A percentile compares a stretch with the other conserved stretches of the same genome.
These are phyloP conservation scores for Beroe forskalii DNA, from an alignment of 37 sponge, comb jelly and placozoan genomes.

Conservation along the genomic window DNA sequence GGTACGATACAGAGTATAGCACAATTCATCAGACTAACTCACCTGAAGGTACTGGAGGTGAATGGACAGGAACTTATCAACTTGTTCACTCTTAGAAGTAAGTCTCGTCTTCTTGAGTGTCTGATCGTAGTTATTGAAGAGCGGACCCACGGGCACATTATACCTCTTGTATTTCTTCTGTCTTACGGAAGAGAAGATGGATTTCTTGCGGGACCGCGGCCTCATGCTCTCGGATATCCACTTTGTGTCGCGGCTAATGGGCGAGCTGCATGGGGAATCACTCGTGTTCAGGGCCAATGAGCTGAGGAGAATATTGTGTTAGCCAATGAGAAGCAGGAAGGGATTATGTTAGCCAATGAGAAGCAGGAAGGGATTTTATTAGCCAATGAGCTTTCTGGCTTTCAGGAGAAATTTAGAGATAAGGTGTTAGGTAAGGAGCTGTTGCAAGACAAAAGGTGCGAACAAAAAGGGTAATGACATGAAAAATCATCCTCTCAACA, in stretches of 20 bases:
- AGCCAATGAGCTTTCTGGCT: no score
- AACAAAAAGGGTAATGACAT: no score
- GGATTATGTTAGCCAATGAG: no score
- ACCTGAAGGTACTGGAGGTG: conserved; percentile 59
- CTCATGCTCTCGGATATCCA: conserved; percentile 65
- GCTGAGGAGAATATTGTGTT: neutral
- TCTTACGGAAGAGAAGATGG: conserved; percentile 51
- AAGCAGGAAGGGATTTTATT: no score
- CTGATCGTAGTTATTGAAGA: conserved; percentile 64
- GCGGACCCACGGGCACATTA: conserved; percentile 32
- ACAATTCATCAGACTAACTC: no score
- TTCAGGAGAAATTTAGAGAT: no score
- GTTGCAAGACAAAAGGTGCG: no score
- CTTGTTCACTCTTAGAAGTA: conserved; percentile 11
- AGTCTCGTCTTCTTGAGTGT: conserved; percentile 57
- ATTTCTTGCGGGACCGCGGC: conserved; percentile 43
- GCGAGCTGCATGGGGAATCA: conserved; percentile 5
- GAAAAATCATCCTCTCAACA: no score
- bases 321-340: no score
- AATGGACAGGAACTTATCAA: conserved; percentile 15
- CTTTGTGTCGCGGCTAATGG: conserved; percentile 14
- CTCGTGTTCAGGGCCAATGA: conserved; percentile 40
- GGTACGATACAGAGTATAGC: no score
- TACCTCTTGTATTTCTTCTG: conserved; percentile 64
- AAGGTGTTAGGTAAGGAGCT: no score